Conservation (phyloP, 2,797 vertebrate species). For the Falco columbarius region DNA sequence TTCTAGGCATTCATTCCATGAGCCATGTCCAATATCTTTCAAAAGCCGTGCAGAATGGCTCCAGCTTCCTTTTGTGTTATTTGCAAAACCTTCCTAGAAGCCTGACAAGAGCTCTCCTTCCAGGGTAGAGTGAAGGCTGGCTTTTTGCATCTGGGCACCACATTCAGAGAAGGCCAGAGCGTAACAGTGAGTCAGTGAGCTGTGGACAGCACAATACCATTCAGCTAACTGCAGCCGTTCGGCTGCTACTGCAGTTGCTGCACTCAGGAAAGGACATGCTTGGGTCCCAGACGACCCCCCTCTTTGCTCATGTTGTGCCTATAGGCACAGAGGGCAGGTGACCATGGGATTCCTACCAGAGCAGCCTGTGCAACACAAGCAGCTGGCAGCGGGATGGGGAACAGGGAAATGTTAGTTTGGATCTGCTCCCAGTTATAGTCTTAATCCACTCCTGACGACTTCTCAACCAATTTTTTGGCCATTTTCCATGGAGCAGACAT, state of each 20-base stretch:
- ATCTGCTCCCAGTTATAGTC: slow-evolving; percentile 5
- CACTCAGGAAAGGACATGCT: background rate
- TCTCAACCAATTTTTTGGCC: slow-evolving; percentile 34
- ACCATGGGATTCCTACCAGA: background rate
- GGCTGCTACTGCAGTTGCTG: rapidly evolving
- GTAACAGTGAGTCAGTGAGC: background rate
- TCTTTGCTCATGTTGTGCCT: background rate
- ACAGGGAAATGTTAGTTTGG: slow-evolving; percentile 7
- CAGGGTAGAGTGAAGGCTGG: background rate
- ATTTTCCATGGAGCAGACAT: slow-evolving; percentile 22
- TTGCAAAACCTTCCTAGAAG: slow-evolving; percentile 30
- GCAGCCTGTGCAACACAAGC: background rate
- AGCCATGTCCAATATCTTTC: slow-evolving; percentile 17
- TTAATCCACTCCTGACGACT: slow-evolving; percentile 44
- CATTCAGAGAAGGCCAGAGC: background rate
- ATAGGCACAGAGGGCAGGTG: background rate
- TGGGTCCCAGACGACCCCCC: background rate
- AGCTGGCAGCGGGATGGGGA: background rate
- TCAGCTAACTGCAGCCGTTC: background rate
- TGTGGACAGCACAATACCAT: rapidly evolving
- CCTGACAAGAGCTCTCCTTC: background rate
- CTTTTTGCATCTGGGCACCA: background rate
- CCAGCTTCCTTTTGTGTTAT: background rate
- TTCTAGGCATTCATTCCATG: slow-evolving; percentile 8
- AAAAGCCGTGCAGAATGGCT: background rate